Base-by-base conservation (phyloP, 2,113 vertebrate genomes). In the Steatornis caripensis region DNA sequence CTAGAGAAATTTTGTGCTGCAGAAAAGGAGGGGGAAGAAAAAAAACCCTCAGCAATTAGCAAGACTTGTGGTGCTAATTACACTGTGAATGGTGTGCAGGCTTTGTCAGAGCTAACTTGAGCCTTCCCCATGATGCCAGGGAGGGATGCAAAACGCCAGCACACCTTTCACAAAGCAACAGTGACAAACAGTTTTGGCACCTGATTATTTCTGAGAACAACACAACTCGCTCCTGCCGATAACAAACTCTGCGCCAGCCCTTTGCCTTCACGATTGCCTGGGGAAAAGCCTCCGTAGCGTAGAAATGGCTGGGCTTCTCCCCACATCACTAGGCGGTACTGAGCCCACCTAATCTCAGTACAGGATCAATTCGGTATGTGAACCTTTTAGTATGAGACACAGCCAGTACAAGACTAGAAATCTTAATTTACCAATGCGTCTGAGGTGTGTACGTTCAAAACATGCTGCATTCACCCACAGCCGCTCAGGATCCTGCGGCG, bases 61-160 rank as follows among this genome's bases (percentile, higher is more conserved):
- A 87, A 96, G 90, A 46, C 81, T 81, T 60, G 87, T 87, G 79
- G 89, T 65, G 94, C 96, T 98, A 98, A 98, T 97, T 97, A 97
- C 97, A 85, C 74, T 58, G 90, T 57, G 94, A 96, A 94, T 53
- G 75, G 89, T 62, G 88, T 37, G 68, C 84, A 36, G n/a, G 79
- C 78, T 97, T 87, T 90, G 61, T 90, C 82, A 87, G 77, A 92
- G 61, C 76, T 87, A 72, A 94, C 81, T 60, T 37, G 45, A 84
- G 77, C 69, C 72, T 84, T 76, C 32, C 11, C 26, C 15, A 6
- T 2, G 11, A 84, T 1, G 2, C 55, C 65, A 30, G 49, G 39
- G 39, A 90, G 68, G 20, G 36, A 64, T 26, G 22, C 0, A 6
- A 86, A 72, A 69, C 41, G 92, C 74, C 94, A 92, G 19, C 71